Evolutionary conservation across 2,888 invertebrate genomes (phyloP), one percentile per base, ranked within the genome.

Genomic region (Chrysolina oricalcia): DNA sequence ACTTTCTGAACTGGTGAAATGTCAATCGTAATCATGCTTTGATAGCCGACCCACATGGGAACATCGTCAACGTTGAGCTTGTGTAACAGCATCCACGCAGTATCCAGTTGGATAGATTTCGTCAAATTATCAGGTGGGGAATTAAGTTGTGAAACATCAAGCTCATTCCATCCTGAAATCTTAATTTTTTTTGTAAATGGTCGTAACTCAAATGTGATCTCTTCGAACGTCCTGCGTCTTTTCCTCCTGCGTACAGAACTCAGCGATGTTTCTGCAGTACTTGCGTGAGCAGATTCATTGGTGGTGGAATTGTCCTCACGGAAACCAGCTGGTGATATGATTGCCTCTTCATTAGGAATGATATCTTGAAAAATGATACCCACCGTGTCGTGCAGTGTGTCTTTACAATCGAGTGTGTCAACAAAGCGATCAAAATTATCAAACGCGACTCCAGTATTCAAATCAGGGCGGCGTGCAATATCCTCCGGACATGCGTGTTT

Each of bases 51-150:
- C 85, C 73, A 76, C 73, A 73, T 76, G n/a, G 75, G 72, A n/a
- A n/a, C n/a, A n/a, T n/a, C 46, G 46, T 5, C 0, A 66, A 40
- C 62, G 75, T 72, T 41, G 66, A 27, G 17, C 27, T 27, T 64
- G n/a, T 79, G 77, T 21, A 46, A 78, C 27, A 78, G 56, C 72
- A 77, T 70, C 75, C 76, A 80, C 43, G 56, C 62, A 70, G 76
- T 13, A 64, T 78, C 69, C 41, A 89, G 87, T 66, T 82, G 87
- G 70, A 87, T 87, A 27, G 87, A 85, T 2, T 19, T 63, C 19
- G 19, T 76, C 19, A 74, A 72, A 78, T 70, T 79, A 19, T 76
- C 75, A 19, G 80, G 79, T 73, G 53, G n/a, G n/a, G n/a, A n/a
- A n/a, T n/a, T n/a, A n/a, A n/a, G n/a, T n/a, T n/a, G n/a, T n/a